phyloP scores from a whole-genome alignment of 2,113 vertebrate species.

The Gallinago jamesoni region DNA sequence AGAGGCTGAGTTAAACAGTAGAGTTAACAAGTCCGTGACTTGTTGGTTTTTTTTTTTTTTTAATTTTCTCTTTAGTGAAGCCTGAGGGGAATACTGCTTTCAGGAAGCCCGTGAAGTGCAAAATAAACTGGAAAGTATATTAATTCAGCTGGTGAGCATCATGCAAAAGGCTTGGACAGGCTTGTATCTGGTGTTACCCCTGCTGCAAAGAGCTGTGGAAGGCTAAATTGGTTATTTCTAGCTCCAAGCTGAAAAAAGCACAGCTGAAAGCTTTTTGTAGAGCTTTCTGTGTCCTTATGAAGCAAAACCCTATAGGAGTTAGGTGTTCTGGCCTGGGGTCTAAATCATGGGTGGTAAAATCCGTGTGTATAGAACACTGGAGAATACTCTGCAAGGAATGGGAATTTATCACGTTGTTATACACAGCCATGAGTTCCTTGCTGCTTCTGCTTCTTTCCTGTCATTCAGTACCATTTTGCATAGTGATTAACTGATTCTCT shows the following conservation, averaged over 20 bases:
- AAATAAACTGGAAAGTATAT: neutral
- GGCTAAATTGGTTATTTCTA: fast-evolving
- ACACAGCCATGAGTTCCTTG: neutral
- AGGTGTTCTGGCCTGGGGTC: fast-evolving
- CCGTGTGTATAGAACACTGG: neutral
- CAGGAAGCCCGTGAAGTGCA: neutral
- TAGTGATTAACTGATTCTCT: neutral
- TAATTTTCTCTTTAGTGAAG: neutral
- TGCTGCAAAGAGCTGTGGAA: neutral
- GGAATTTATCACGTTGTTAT: neutral
- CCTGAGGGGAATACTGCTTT: neutral
- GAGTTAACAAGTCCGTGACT: neutral
- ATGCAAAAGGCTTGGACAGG: neutral
- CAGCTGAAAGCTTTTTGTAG: neutral
- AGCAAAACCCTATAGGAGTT: neutral
- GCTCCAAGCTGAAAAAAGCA: neutral
- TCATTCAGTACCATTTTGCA: neutral
- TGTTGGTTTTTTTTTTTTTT: neutral
- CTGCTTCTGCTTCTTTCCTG: neutral
- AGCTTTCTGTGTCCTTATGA: neutral
- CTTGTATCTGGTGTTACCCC: neutral
- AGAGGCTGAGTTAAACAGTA: neutral
- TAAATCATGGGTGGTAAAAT: neutral
- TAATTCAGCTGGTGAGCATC: neutral
- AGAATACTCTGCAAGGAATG: neutral